Percentiles rank a stretch among this genome's conserved stretches.
Evolutionary conservation across 2,797 vertebrate species (phyloP).

Genomic region (Trachops cirrhosus): DNA sequence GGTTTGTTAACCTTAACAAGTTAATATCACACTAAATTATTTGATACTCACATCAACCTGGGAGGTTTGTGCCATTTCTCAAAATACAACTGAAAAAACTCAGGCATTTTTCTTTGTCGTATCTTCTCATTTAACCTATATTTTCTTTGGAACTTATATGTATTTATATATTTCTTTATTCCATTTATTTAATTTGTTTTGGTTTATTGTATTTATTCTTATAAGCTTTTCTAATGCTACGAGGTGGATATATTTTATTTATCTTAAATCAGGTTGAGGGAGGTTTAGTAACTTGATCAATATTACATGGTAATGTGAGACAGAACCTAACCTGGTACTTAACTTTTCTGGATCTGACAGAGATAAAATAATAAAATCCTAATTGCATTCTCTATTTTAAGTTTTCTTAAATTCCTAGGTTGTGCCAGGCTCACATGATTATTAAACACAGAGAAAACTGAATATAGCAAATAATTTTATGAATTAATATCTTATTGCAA

Average conservation of each 20-base stretch:
- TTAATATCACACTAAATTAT: not conserved
- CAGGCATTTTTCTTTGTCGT: not conserved
- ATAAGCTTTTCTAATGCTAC: not conserved
- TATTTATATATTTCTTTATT: not conserved
- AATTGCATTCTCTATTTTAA: not conserved
- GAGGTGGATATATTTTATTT: not conserved
- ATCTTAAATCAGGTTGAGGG: not conserved
- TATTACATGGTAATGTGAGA: not conserved
- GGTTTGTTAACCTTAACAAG: not conserved
- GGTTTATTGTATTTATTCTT: not conserved
- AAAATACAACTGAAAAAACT: not conserved
- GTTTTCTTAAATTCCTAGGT: not conserved
- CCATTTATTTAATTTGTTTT: not conserved
- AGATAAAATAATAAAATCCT: not conserved
- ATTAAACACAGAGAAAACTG: not conserved
- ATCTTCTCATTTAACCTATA: not conserved
- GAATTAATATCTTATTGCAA: not conserved
- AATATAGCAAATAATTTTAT: not conserved
- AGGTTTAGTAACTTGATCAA: slow-evolving; percentile 5
- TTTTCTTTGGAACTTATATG: not conserved
- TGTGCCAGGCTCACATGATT: not conserved
- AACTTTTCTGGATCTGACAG: not conserved
- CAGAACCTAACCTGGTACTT: not conserved
- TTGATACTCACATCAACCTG: not conserved
- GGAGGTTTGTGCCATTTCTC: not conserved